Evolutionary conservation across 2,113 vertebrate species (phyloP).

Genomic region (Geococcyx californianus): DNA sequence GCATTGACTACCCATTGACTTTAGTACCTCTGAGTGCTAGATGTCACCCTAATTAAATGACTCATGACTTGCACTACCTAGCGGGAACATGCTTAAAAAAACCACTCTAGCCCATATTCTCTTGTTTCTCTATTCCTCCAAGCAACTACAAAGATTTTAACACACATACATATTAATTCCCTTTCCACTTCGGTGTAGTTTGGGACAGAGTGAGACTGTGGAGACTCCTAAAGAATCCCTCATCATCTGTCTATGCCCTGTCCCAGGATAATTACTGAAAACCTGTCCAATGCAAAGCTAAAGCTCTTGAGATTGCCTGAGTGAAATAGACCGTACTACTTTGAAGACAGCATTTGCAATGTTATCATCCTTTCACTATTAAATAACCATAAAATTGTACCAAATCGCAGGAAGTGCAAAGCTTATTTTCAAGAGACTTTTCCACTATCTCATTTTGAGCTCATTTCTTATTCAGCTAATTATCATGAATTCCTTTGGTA

Average conservation of each 20-base stretch:
- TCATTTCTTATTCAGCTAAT: slow-evolving; percentile 58
- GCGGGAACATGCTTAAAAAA: background rate
- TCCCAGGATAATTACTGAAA: background rate
- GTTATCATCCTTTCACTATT: background rate
- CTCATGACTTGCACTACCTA: background rate
- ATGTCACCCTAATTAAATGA: background rate
- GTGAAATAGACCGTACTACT: background rate
- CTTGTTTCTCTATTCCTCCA: background rate
- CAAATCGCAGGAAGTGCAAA: background rate
- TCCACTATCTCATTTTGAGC: background rate
- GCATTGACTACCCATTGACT: background rate
- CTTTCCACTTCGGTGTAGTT: background rate
- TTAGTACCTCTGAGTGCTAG: background rate
- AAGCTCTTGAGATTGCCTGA: background rate
- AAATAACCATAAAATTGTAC: background rate
- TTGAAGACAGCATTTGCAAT: background rate
- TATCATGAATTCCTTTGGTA: slow-evolving; percentile 31
- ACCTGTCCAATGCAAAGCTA: background rate
- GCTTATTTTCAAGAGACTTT: background rate
- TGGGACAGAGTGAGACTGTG: background rate
- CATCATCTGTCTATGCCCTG: background rate
- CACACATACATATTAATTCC: background rate
- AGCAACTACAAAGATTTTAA: background rate
- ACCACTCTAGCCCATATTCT: background rate
- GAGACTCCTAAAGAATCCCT: background rate